Percentiles rank a stretch among this genome's conserved stretches.
phyloP scores from a whole-genome alignment of 1,140 invertebrate species.

The Dreissena rostriformis region DNA sequence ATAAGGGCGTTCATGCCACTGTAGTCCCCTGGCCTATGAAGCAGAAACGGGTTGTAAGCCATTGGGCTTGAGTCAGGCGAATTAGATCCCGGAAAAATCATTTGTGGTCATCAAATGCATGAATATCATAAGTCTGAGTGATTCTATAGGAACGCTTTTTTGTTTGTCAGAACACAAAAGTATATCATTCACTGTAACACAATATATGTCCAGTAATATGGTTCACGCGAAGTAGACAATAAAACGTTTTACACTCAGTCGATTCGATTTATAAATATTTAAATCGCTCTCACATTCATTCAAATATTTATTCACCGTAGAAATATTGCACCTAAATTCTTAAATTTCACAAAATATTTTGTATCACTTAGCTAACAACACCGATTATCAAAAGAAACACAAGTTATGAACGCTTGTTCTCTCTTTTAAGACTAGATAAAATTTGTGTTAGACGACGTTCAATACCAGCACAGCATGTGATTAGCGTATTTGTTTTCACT shows the following conservation, averaged over 20 bases:
- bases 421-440: conserved; percentile 44
- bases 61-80: conserved; percentile 67
- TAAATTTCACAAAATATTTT: too few species aligned
- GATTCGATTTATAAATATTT: too few species aligned
- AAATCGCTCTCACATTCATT: too few species aligned
- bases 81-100: conserved; percentile 47
- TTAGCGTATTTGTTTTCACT: conserved; percentile 51
- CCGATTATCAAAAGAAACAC: not conserved
- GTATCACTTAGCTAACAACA: too few species aligned
- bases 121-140: conserved; percentile 24
- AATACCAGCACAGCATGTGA: conserved; percentile 35
- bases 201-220: too few species aligned
- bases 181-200: too few species aligned
- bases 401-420: conserved; percentile 26
- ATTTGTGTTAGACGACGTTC: conserved; percentile 36
- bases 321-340: too few species aligned
- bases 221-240: too few species aligned
- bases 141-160: too few species aligned
- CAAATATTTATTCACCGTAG: too few species aligned
- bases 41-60: conserved; percentile 85
- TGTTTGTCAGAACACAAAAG: too few species aligned
- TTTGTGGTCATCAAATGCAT: conserved; percentile 17
- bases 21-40: conserved; percentile 93
- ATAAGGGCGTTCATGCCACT: conserved; percentile 92
- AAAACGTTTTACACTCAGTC: too few species aligned